Evolutionary conservation across 2,113 vertebrate species (phyloP), one percentile per base, ranked within the genome.

Genomic region (Lonchura striata): DNA sequence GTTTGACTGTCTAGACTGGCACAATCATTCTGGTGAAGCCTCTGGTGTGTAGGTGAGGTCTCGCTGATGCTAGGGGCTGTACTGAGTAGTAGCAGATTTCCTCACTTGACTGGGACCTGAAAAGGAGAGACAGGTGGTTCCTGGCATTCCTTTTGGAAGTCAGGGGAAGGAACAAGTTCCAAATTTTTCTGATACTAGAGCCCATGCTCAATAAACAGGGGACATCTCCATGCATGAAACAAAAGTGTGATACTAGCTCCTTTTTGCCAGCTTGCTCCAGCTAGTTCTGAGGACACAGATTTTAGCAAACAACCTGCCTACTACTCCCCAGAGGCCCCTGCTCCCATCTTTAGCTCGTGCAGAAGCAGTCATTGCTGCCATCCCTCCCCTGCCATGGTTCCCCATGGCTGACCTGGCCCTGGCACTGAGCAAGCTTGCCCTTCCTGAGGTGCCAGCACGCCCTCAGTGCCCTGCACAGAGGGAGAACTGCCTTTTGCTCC

Each of bases 341-440:
- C 17, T 78, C 10, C 65, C 42, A 4, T 22, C 2, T 4, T 41
- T 16, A 25, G 1, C 52, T 65, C 0, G 0, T 5, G 6, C 42
- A 46, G 79, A 41, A 63, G 47, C 31, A 53, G 20, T 31, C 46
- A 7, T 21, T 1, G 10, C 39, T 75, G 66, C 60, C 42, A 47
- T 49, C 31, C 57, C 21, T 83, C n/a, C 31, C 37, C 20, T 57
- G 19, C 5, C 10, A 4, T 2, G 1, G 28, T 60, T 39, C 13
- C 14, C 30, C 0, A 5, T 0, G 3, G 57, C 61, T 39, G 39
- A 39, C 28, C 39, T 37, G 18, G 19, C 52, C 42, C n/a, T 3
- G 1, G 12, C 33, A 46, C 10, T 66, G 66, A 23, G 56, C 2
- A 1, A 71, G 47, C 28, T 49, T 59, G 44, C 23, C 50, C 35